Evolutionary conservation across 1,140 invertebrate species (phyloP), one percentile per base, ranked within the genome.

Genomic region (Drosophila triauraria): DNA sequence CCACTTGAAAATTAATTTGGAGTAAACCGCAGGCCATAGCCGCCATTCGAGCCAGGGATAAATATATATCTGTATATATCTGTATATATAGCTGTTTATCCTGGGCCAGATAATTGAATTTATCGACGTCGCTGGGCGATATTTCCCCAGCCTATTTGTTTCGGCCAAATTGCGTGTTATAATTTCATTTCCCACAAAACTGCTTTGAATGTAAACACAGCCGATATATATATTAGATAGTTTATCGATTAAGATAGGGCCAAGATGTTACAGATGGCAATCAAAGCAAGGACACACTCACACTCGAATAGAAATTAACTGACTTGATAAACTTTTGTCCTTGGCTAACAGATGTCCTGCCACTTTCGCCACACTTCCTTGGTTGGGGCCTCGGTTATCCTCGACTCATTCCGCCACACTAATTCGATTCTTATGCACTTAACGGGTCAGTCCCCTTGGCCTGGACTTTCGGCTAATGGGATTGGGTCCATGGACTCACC

Each of bases 1-100:
- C 71, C 80, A 83, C 83, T 86, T 86, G 70, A 86, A 86, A 87
- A 86, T 86, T 86, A 72, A 82, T 86, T 82, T 86, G 40, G 62
- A 87, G 44, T 42, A 72, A 82, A 86, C 82, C 83, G 70, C 83
- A 75, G 83, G 83, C 83, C 67, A 72, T 85, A 27, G 67, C 54
- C 72, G 59, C 62, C 59, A 69, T 53, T 69, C 15, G 51, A 47
- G 74, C 42, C 38, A 71, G 58, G 43, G 44, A 43, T 47, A 50
- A 32, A 59, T 64, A 38, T 64, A 10, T 64, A 64, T n/a, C n/a
- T n/a, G n/a, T 46, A 54, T 63, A 10, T 25, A 54, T 63, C 10
- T 25, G 2, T 23, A 13, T 12, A 15, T n/a, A 64, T 38, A 58
- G 48, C 61, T 61, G 65, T 54, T 56, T 47, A 72, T 72, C 56